Conservation (phyloP, 1,140 invertebrate species). For the Anoplolepis gracilipes region DNA sequence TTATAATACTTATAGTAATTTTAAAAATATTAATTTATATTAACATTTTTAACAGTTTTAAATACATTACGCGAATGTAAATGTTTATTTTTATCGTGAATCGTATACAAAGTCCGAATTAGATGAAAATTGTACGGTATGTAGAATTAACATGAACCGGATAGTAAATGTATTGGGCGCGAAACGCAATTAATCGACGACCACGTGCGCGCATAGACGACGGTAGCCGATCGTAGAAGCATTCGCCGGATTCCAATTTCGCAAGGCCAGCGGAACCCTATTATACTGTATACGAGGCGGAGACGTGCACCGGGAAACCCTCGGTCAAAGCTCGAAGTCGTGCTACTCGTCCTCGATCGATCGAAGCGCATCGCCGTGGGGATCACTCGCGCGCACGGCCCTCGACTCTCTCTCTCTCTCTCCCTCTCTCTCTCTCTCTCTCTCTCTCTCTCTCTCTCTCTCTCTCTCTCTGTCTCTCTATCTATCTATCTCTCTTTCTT, state of each 20-base stretch:
- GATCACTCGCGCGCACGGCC: conserved; percentile 43
- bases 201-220: conserved; percentile 39
- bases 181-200: conserved; percentile 54
- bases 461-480: background rate
- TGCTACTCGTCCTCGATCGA: conserved; percentile 55
- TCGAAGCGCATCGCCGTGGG: conserved; percentile 55
- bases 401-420: background rate
- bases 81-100: background rate
- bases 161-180: background rate
- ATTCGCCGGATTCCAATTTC: conserved; percentile 72
- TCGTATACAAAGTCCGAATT: background rate
- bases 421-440: background rate
- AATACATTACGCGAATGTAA: background rate
- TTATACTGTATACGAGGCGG: conserved; percentile 63
- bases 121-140: background rate
- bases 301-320: conserved; percentile 54
- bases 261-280: conserved; percentile 56
- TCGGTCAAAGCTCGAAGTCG: conserved; percentile 68
- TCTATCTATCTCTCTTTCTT: background rate
- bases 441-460: background rate
- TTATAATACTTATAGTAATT: background rate
- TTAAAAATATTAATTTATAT: background rate
- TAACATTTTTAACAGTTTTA: background rate
- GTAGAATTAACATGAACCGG: background rate
- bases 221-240: conserved; percentile 43